Conservation (phyloP, 2,888 invertebrate species). For the Serrognathus titanus region DNA sequence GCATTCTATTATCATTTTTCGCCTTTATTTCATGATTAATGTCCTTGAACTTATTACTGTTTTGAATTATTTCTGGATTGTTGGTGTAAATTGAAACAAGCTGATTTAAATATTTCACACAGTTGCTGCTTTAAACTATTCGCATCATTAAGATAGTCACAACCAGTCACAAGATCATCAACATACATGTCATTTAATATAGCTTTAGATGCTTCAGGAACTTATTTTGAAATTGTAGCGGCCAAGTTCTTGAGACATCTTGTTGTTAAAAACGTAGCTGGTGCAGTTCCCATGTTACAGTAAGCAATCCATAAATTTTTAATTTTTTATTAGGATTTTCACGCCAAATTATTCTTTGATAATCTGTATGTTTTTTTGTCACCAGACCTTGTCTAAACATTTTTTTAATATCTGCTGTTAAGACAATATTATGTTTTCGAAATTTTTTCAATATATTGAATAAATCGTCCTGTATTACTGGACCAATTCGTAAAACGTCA, state of each 20-base stretch:
- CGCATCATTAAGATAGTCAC: neutral
- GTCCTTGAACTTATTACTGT: too few relatives aligned
- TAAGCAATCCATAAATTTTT: neutral
- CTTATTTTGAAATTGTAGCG: neutral
- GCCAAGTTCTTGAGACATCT: neutral
- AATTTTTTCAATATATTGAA: neutral
- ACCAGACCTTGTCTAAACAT: neutral
- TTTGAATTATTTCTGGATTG: too few relatives aligned
- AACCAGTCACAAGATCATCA: neutral
- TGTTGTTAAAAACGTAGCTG: neutral
- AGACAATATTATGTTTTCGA: neutral
- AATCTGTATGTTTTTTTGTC: neutral
- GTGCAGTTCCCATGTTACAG: conserved; percentile 2
- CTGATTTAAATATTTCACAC: too few relatives aligned
- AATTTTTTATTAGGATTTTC: neutral
- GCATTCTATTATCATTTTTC: too few relatives aligned
- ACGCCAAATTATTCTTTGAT: neutral
- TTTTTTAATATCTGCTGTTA: neutral
- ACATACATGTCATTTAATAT: neutral
- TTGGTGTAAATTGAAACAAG: too few relatives aligned
- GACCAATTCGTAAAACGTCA: neutral
- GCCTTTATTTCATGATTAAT: too few relatives aligned
- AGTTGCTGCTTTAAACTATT: too few relatives aligned
- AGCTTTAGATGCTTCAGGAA: neutral
- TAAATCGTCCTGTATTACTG: neutral